Evolutionary conservation across 2,113 vertebrate genomes (phyloP).

Genomic region (Chiloscyllium plagiosum): DNA sequence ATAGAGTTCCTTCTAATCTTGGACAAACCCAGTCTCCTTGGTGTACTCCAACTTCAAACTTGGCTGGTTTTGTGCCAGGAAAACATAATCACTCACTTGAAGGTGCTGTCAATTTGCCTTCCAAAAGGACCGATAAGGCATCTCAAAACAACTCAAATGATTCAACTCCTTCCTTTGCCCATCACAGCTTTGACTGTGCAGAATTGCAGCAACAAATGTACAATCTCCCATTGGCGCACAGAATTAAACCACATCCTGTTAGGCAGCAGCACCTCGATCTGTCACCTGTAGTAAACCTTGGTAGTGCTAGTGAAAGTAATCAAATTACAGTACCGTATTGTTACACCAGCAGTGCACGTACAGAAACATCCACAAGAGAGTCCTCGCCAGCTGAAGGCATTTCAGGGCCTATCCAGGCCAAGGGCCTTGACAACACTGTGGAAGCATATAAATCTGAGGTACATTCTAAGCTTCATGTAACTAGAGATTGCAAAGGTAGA

Average conservation of each 20-base stretch:
- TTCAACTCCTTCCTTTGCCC: neutral
- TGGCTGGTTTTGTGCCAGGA: neutral
- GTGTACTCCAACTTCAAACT: neutral
- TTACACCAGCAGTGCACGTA: neutral
- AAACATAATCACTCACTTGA: neutral
- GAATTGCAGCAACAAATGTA: neutral
- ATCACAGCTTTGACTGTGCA: neutral
- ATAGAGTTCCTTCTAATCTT: neutral
- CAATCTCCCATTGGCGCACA: neutral
- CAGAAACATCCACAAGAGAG: slow-evolving; percentile 35
- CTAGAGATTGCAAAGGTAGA: neutral
- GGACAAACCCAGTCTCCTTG: neutral
- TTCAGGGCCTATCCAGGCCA: slow-evolving; percentile 43
- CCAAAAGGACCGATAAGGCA: neutral
- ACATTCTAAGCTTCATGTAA: neutral
- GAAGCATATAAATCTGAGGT: neutral
- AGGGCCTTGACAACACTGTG: slow-evolving; percentile 41
- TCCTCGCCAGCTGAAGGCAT: slow-evolving; percentile 41
- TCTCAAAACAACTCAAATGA: neutral
- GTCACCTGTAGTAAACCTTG: slow-evolving; percentile 41
- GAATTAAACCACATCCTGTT: neutral
- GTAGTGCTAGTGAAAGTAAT: slow-evolving; percentile 40
- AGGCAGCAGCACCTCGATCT: neutral
- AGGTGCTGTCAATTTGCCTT: neutral
- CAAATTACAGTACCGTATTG: slow-evolving; percentile 41